A percentile compares a stretch with the other conserved stretches of the same genome.
Conservation (phyloP, 2,797 vertebrate species). For the Acrossocheilus wenchowensis region DNA sequence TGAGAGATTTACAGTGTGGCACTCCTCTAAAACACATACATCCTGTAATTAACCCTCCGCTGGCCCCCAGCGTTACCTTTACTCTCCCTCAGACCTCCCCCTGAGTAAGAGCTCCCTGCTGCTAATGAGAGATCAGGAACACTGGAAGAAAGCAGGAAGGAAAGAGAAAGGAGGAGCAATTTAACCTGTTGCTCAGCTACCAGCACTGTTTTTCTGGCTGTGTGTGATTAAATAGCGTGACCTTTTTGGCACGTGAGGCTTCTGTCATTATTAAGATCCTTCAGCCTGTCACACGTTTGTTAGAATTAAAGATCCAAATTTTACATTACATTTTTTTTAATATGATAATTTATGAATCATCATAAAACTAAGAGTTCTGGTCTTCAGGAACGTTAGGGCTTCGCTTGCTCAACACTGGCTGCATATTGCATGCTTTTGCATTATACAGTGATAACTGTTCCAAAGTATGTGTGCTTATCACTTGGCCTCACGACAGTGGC, state of each 20-base stretch:
- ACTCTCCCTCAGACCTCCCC: conserved; percentile 54
- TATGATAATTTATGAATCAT: background rate
- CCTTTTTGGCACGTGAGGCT: background rate
- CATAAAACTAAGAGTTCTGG: background rate
- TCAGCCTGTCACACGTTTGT: background rate
- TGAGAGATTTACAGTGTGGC: conserved; percentile 79
- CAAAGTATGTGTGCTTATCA: background rate
- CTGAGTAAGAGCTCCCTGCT: conserved; percentile 39
- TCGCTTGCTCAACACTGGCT: background rate
- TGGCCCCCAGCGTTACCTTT: conserved; percentile 73
- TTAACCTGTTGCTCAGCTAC: conserved; percentile 31
- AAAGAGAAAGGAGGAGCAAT: conserved; percentile 9
- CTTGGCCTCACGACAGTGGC: too few relatives aligned
- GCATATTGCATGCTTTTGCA: background rate
- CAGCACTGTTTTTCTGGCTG: background rate
- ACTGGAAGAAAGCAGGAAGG: background rate
- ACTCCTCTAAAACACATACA: conserved; percentile 79
- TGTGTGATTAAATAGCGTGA: background rate
- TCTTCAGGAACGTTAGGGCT: background rate
- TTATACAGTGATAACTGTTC: background rate
- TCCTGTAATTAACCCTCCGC: conserved; percentile 83
- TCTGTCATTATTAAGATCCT: background rate
- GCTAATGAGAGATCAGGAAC: conserved; percentile 32
- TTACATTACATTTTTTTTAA: background rate
- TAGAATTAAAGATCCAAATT: background rate